These are phyloP conservation scores for Discoglossus pictus DNA, from an alignment of 2,797 vertebrate genomes.

Conservation along the genomic window DNA sequence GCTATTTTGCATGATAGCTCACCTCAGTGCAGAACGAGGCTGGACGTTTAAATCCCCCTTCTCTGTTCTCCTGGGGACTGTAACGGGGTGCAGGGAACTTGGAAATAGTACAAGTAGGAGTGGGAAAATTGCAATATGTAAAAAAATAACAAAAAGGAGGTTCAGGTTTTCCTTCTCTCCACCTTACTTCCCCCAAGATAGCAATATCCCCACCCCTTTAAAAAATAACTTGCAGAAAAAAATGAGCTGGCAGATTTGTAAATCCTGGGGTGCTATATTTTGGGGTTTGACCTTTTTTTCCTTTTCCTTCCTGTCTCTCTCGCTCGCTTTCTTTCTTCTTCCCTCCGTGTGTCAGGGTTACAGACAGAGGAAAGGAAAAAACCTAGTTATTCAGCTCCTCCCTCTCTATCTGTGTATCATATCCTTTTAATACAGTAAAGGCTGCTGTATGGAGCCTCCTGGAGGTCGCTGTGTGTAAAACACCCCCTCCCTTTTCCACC, in stretches of 20 bases:
- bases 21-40: conserved; percentile 33
- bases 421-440: conserved; percentile 43
- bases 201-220: conserved; percentile 2
- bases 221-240: not conserved
- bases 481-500: not conserved
- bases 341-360: conserved; percentile 51
- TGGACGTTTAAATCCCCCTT: conserved; percentile 22
- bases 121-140: not conserved
- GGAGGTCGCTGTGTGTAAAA: not conserved
- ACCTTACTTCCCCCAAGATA: conserved; percentile 6
- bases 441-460: conserved; percentile 34
- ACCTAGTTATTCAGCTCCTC: conserved; percentile 50
- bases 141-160: conserved; percentile 18
- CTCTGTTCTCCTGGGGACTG: conserved; percentile 4
- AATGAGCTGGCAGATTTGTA: conserved; percentile 7
- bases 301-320: conserved; percentile 33
- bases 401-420: conserved; percentile 49
- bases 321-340: conserved; percentile 45
- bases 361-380: conserved; percentile 50
- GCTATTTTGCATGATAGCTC: conserved; percentile 27
- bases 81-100: conserved; percentile 9
- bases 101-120: not conserved
- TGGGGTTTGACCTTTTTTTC: conserved; percentile 28
- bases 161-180: conserved; percentile 9
- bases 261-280: conserved; percentile 19